Evolutionary conservation across 1,140 invertebrate species (phyloP).

Genomic region (Scaptomyza hsui): DNA sequence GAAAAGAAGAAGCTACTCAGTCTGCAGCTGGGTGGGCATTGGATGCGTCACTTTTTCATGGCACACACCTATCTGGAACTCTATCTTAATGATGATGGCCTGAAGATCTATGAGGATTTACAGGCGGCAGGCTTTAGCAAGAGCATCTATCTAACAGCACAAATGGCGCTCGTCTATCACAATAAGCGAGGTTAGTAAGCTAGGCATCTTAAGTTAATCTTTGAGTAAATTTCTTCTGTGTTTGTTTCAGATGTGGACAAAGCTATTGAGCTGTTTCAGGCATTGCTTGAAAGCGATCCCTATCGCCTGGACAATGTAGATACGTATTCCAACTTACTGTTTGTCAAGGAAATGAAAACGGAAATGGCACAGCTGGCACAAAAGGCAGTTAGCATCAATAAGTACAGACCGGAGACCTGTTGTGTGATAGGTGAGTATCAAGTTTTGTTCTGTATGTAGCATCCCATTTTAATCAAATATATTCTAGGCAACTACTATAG

Average conservation of each 20-base stretch:
- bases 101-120: slow-evolving; percentile 92
- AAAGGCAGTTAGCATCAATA: slow-evolving; percentile 96
- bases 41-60: slow-evolving; percentile 97
- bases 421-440: slow-evolving; percentile 95
- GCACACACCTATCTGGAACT: slow-evolving; percentile 96
- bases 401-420: slow-evolving; percentile 98
- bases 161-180: slow-evolving; percentile 96
- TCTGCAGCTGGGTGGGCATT: slow-evolving; percentile 92
- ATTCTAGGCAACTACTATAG: slow-evolving; percentile 97
- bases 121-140: slow-evolving; percentile 92
- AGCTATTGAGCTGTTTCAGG: slow-evolving; percentile 93
- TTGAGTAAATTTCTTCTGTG: slow-evolving; percentile 12
- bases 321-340: slow-evolving; percentile 97
- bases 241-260: slow-evolving; percentile 93
- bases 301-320: slow-evolving; percentile 97
- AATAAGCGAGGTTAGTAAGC: slow-evolving; percentile 91
- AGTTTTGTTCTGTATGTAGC: neutral
- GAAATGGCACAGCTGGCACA: slow-evolving; percentile 97
- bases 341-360: slow-evolving; percentile 96
- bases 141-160: slow-evolving; percentile 95
- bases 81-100: slow-evolving; percentile 94
- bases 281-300: slow-evolving; percentile 93
- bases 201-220: neutral
- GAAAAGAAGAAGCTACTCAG: slow-evolving; percentile 90
- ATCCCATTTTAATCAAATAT: neutral